Percentiles rank a stretch among this genome's conserved stretches.
Conservation (phyloP, 2,888 invertebrate species). For the Portevinia maculata region DNA sequence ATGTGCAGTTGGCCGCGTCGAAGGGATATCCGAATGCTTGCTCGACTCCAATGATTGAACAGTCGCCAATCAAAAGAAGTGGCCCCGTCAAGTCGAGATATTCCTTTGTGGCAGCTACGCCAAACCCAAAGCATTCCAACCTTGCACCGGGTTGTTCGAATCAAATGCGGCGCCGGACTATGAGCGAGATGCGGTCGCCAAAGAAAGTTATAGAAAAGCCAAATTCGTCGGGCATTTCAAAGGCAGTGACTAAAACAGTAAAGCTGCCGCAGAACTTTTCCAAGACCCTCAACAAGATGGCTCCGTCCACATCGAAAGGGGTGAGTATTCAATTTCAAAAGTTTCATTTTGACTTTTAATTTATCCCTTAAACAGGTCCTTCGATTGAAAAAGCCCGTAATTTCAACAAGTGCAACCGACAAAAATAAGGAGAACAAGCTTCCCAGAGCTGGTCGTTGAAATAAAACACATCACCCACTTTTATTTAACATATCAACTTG, state of each 20-base stretch:
- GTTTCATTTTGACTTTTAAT: neutral
- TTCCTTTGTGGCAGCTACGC: slow-evolving; percentile 75
- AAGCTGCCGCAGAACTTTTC: slow-evolving; percentile 63
- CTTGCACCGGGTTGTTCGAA: slow-evolving; percentile 48
- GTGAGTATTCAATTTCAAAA: slow-evolving; percentile 16
- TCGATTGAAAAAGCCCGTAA: slow-evolving; percentile 42
- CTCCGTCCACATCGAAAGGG: slow-evolving; percentile 55
- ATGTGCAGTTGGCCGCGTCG: slow-evolving; percentile 29
- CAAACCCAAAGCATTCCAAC: slow-evolving; percentile 70
- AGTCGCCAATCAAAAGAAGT: slow-evolving; percentile 71
- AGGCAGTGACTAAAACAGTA: slow-evolving; percentile 54
- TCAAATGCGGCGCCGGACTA: slow-evolving; percentile 53
- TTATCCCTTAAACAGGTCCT: slow-evolving; percentile 26
- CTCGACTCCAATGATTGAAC: slow-evolving; percentile 75
- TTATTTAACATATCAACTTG: neutral
- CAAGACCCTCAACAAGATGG: slow-evolving; percentile 57
- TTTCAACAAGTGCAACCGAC: slow-evolving; percentile 11
- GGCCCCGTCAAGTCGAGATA: slow-evolving; percentile 70
- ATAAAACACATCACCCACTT: neutral
- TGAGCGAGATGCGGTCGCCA: slow-evolving; percentile 61
- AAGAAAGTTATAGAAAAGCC: slow-evolving; percentile 51
- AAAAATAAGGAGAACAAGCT: slow-evolving; percentile 67
- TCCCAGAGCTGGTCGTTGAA: slow-evolving; percentile 44
- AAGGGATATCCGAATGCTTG: slow-evolving; percentile 76
- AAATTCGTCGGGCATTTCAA: slow-evolving; percentile 52